Evolutionary conservation across 1,140 invertebrate genomes (phyloP), one percentile per base, ranked within the genome.

Genomic region (Cydia fagiglandana): DNA sequence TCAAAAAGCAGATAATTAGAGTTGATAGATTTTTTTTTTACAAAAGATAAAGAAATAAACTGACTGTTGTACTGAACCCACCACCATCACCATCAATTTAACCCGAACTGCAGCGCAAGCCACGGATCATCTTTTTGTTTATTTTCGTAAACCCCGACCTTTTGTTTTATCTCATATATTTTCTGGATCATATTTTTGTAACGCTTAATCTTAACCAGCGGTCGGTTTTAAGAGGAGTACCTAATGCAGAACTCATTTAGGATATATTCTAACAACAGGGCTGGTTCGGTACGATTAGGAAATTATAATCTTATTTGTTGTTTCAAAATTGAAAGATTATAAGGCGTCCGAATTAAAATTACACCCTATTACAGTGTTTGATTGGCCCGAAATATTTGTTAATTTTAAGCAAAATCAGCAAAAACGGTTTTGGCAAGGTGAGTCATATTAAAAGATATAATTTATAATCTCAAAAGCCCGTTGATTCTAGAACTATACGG

Each of bases 241-340:
- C n/a, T n/a, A 77, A 83, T 77, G 76, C 76, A 77, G 74, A 80
- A 79, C 79, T 80, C 75, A 82, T 78, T 83, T 81, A 84, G 78
- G 76, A 81, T 82, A 70, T 75, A 76, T 81, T 81, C 81, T 85
- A 87, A 85, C 75, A 45, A 84, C 41, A 84, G 82, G 84, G 83
- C 73, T 84, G 80, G 70, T 50, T 74, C n/a, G 76, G 24, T 45
- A 56, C n/a, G 17, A 75, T 81, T 78, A 34, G n/a, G 45, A 79
- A 61, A 73, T 74, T 81, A 78, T 83, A 86, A 85, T 86, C 77
- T 85, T 81, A 73, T 82, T 80, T 84, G 77, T 80, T 81, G 77
- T 78, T 75, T 30, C 74, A 79, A 80, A 85, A 83, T 84, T 87
- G 79, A 83, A 84, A 82, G 79, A 85, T 85, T 87, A 84, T 77